Evolutionary conservation across 64 coral and sea anemone species (phyloP).

Genomic region (Dendronephthya gigantea): DNA sequence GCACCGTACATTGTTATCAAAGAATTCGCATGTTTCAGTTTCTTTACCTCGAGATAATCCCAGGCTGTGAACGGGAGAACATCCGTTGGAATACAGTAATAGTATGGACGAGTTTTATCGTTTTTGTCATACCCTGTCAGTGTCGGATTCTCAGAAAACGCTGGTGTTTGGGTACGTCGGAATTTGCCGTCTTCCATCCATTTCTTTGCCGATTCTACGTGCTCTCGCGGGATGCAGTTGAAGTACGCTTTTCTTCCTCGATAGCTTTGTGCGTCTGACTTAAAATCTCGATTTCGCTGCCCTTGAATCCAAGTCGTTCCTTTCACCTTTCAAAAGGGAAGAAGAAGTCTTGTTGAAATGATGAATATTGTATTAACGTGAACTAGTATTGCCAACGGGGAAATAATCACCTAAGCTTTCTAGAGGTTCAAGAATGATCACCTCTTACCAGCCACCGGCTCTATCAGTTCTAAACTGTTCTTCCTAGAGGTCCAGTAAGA

Average conservation of each 20-base stretch:
- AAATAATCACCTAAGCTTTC: too few species aligned
- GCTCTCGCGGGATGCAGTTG: background rate
- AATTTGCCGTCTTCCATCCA: background rate
- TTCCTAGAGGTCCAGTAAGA: too few species aligned
- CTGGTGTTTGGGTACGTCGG: background rate
- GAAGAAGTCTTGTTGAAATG: background rate
- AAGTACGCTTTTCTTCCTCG: background rate
- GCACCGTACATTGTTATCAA: background rate
- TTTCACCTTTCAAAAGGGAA: background rate
- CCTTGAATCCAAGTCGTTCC: constrained; percentile 1
- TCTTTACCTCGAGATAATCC: background rate
- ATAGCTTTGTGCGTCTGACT: background rate
- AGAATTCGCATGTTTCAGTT: background rate
- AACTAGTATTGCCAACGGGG: too few species aligned
- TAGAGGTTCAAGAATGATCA: too few species aligned
- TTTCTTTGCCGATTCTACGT: background rate
- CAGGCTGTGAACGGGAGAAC: background rate
- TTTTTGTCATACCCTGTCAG: background rate
- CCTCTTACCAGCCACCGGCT: too few species aligned
- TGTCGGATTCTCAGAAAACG: background rate
- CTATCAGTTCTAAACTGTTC: too few species aligned
- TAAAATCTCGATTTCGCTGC: background rate
- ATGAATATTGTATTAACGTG: too few species aligned
- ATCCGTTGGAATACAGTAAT: background rate
- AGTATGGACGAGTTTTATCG: background rate